Conservation (phyloP, 1,140 invertebrate species). For the Saxidomus purpurata region DNA sequence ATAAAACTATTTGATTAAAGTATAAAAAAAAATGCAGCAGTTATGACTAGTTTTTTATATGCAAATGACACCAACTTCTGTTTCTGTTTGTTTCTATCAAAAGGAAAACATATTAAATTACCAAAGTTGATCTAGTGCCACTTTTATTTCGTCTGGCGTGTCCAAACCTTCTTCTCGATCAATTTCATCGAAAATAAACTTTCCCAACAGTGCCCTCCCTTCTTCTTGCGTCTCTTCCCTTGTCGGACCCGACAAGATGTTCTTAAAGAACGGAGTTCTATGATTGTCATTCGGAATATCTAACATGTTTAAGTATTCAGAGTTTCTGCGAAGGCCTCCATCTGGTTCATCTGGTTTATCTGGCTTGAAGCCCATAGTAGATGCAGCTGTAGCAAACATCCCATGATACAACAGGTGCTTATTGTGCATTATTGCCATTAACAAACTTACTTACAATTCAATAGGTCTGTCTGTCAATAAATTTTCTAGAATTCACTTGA, state of each 20-base stretch:
- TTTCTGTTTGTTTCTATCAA: no score
- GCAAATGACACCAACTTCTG: no score
- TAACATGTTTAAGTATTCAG: background rate
- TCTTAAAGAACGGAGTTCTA: constrained; percentile 21
- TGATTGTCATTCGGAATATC: constrained; percentile 36
- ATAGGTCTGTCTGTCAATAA: no score
- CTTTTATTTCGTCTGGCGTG: background rate
- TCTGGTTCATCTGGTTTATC: no score
- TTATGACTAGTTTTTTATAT: no score
- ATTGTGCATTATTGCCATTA: background rate
- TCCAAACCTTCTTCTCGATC: constrained; percentile 2
- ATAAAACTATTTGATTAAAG: no score
- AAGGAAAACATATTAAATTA: background rate
- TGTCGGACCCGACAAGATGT: background rate
- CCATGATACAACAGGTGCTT: background rate
- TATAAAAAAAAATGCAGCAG: no score
- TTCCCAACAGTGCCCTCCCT: background rate
- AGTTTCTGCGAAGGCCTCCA: background rate
- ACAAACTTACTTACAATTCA: no score
- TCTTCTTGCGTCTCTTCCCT: constrained; percentile 16
- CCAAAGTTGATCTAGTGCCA: background rate
- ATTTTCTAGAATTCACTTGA: no score
- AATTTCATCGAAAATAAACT: constrained; percentile 4
- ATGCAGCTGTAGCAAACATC: background rate
- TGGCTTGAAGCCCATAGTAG: no score